Evolutionary conservation across 2,113 vertebrate species (phyloP), one percentile per base, ranked within the genome.

Genomic region (Nematolebias whitei): DNA sequence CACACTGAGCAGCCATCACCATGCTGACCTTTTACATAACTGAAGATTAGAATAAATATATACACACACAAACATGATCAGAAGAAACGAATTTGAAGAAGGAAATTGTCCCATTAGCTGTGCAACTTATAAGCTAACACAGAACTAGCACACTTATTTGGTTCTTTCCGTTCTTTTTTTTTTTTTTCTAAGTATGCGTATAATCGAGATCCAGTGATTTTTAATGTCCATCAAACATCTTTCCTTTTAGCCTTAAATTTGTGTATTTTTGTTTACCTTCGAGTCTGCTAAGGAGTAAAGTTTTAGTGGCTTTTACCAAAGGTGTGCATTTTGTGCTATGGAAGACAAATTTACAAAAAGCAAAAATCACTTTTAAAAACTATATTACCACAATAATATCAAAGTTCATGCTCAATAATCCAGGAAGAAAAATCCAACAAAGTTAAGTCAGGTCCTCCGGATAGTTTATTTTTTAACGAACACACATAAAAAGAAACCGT

Each of bases 61-160:
- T 49, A 69, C 39, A 69, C 39, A 47, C 16, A 55, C 24, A 67
- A 53, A 68, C 63, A 68, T 39, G 63, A 58, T 29, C 65, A 49
- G 55, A 48, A 35, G 51, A n/a, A n/a, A n/a, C n/a, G n/a, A 49
- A 57, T 69, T 73, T 43, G 55, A 56, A 73, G 52, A 63, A 66
- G 69, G 72, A 88, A 79, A 52, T 12, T 1, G 39, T 35, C 69
- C 57, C 80, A 74, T 85, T 76, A 85, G 73, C 76, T 76, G 82
- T 81, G 70, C 79, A 83, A 79, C 51, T 57, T 44, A 29, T 32
- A 64, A 76, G 40, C 58, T 43, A 60, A 67, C n/a, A n/a, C n/a
- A n/a, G n/a, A n/a, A n/a, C n/a, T n/a, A n/a, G n/a, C n/a, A n/a
- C n/a, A n/a, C n/a, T n/a, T n/a, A n/a, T n/a, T n/a, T n/a, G n/a